A percentile compares a stretch with the other conserved stretches of the same genome.
Evolutionary conservation across 2,113 vertebrate species (phyloP).

Genomic region (Agapornis roseicollis): DNA sequence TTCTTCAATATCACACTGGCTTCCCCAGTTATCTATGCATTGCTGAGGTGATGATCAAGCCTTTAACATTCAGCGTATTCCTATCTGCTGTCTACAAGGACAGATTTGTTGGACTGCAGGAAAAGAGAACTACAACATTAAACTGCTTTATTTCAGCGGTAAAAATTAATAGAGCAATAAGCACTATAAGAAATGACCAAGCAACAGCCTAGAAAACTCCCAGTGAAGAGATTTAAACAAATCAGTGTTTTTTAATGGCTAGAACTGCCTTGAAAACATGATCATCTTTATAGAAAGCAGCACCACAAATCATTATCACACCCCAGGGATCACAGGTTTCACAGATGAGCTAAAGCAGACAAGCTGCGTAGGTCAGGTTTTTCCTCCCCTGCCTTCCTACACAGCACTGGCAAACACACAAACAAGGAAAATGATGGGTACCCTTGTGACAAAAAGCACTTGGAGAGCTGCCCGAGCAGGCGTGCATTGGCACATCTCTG

Average conservation of each 20-base stretch:
- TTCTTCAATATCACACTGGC: neutral
- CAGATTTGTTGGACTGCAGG: neutral
- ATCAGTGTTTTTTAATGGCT: neutral
- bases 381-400: neutral
- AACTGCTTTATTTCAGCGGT: neutral
- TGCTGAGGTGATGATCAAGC: neutral
- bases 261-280: neutral
- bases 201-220: neutral
- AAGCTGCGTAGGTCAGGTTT: neutral
- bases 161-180: neutral
- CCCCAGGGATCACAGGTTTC: neutral
- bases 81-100: neutral
- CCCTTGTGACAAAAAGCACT: neutral
- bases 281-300: neutral
- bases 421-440: neutral
- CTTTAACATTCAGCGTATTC: neutral
- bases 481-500: fast-evolving
- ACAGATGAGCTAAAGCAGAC: neutral
- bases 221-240: neutral
- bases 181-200: neutral
- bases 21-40: neutral
- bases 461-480: neutral
- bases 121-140: neutral
- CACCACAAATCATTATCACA: neutral
- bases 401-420: neutral